Conservation (phyloP, 2,888 invertebrate genomes). For the Metopia argyrocephala region DNA sequence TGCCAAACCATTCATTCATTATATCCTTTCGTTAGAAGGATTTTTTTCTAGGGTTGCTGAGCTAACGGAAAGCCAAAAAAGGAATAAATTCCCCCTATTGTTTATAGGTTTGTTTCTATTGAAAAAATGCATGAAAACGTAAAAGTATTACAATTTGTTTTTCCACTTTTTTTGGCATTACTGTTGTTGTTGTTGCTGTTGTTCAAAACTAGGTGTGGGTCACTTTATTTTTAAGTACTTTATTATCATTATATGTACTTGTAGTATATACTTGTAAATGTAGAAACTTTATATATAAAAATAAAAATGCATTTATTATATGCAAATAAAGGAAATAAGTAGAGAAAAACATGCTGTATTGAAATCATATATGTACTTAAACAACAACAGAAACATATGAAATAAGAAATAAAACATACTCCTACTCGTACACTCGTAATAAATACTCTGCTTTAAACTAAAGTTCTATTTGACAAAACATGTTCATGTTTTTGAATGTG, state of each 20-base stretch:
- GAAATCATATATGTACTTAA: conserved; percentile 36
- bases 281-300: conserved; percentile 4
- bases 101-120: background rate
- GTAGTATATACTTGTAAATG: too few species aligned
- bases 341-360: conserved; percentile 25
- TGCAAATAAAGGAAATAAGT: background rate
- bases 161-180: background rate
- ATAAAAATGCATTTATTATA: background rate
- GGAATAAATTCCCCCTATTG: conserved; percentile 1
- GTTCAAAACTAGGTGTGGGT: conserved; percentile 58
- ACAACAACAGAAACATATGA: conserved; percentile 16
- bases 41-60: background rate
- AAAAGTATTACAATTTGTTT: conserved; percentile 25
- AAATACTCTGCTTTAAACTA: conserved; percentile 11
- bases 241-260: too few species aligned
- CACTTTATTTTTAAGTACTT: conserved; percentile 52
- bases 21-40: background rate
- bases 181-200: background rate
- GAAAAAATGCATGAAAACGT: too few species aligned
- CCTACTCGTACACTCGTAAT: background rate
- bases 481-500: conserved; percentile 26
- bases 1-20: conserved; percentile 5
- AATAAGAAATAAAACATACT: background rate
- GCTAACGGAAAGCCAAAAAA: background rate
- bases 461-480: conserved; percentile 30